Evolutionary conservation across 1,140 invertebrate genomes (phyloP).

Genomic region (Apis florea): DNA sequence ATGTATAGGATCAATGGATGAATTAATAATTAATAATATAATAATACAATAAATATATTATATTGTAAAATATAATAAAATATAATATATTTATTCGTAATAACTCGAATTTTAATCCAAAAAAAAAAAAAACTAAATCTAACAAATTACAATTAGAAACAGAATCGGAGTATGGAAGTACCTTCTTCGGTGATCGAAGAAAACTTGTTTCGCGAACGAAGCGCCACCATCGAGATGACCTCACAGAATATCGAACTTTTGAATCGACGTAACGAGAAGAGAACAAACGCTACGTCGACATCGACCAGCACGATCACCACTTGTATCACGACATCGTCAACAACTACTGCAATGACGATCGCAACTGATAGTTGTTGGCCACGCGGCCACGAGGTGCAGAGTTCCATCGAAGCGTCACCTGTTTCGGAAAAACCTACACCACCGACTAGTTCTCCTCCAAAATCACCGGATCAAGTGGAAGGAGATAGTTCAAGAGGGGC

Average conservation of each 20-base stretch:
- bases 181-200: conserved; percentile 54
- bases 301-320: conserved; percentile 37
- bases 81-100: no score
- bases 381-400: conserved; percentile 49
- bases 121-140: not conserved
- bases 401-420: conserved; percentile 34
- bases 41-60: no score
- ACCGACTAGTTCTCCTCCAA: conserved; percentile 64
- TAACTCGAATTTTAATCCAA: not conserved
- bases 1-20: no score
- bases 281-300: conserved; percentile 48
- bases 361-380: conserved; percentile 52
- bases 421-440: conserved; percentile 59
- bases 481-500: conserved; percentile 56
- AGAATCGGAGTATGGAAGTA: conserved; percentile 43
- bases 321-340: conserved; percentile 43
- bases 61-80: no score
- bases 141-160: conserved; percentile 48
- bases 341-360: conserved; percentile 47
- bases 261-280: conserved; percentile 75
- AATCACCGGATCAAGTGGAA: conserved; percentile 58
- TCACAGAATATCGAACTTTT: conserved; percentile 77
- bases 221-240: conserved; percentile 78
- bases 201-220: conserved; percentile 74
- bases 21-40: no score